A percentile compares a stretch with the other conserved stretches of the same genome.
Evolutionary conservation across 2,797 vertebrate genomes (phyloP).

Genomic region (Danio jaintianensis): DNA sequence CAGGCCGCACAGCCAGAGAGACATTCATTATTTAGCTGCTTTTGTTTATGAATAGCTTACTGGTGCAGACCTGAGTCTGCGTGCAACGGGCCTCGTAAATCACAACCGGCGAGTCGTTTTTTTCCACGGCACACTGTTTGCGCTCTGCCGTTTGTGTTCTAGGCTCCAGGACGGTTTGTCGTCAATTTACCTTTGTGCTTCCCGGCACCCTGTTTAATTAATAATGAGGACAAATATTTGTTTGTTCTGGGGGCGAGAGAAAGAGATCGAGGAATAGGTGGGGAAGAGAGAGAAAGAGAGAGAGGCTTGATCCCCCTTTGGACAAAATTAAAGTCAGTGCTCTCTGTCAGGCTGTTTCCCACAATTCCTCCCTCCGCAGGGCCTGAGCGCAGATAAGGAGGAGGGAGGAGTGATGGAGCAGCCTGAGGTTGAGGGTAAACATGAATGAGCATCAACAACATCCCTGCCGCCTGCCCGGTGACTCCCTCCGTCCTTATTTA

Average conservation of each 20-base stretch:
- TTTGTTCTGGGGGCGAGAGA: slow-evolving; percentile 80
- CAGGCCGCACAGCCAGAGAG: slow-evolving; percentile 78
- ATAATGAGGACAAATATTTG: slow-evolving; percentile 96
- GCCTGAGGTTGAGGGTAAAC: slow-evolving; percentile 64
- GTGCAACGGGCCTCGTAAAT: slow-evolving; percentile 88
- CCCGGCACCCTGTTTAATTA: slow-evolving; percentile 87
- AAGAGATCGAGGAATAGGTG: slow-evolving; percentile 35
- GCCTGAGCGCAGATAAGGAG: slow-evolving; percentile 26
- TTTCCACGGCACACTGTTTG: slow-evolving; percentile 55
- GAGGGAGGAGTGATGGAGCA: slow-evolving; percentile 55
- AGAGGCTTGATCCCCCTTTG: slow-evolving; percentile 57
- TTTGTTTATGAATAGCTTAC: slow-evolving; percentile 98
- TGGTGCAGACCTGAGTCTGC: slow-evolving; percentile 88
- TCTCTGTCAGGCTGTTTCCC: slow-evolving; percentile 65
- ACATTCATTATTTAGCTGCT: slow-evolving; percentile 97
- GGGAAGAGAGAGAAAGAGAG: slow-evolving; percentile 46
- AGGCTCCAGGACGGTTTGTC: slow-evolving; percentile 70
- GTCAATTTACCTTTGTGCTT: slow-evolving; percentile 83
- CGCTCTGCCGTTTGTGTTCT: slow-evolving; percentile 51
- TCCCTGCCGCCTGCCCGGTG: slow-evolving; percentile 51
- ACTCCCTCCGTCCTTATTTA: slow-evolving; percentile 67
- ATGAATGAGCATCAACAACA: slow-evolving; percentile 66
- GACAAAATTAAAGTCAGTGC: slow-evolving; percentile 74
- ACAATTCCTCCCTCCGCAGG: slow-evolving; percentile 46
- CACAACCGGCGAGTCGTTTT: slow-evolving; percentile 71